Conservation (phyloP, 2,113 vertebrate species). For the Meles meles region DNA sequence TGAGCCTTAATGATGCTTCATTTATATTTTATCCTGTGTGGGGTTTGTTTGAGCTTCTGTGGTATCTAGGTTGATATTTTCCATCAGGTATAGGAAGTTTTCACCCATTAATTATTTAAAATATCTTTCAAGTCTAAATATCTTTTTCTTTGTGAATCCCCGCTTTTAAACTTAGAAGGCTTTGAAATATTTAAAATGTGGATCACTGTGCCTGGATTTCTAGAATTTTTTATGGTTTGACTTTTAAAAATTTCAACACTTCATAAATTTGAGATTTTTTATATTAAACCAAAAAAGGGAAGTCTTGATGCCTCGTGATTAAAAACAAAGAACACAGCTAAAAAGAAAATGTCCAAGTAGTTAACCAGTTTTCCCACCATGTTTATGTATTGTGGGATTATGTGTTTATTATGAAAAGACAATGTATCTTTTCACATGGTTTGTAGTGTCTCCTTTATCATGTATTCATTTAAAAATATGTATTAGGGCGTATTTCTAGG, state of each 20-base stretch:
- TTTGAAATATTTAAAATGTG: slow-evolving; percentile 25
- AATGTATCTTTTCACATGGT: not conserved
- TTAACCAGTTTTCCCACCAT: not conserved
- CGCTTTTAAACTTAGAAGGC: slow-evolving; percentile 9
- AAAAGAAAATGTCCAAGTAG: slow-evolving; percentile 22
- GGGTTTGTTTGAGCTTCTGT: slow-evolving; percentile 4
- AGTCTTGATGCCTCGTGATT: not conserved
- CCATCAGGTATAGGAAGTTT: not conserved
- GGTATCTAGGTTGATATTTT: slow-evolving; percentile 25
- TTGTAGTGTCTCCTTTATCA: not conserved
- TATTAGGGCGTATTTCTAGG: not conserved
- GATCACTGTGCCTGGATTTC: not conserved
- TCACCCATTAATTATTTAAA: slow-evolving; percentile 22
- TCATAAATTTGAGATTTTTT: slow-evolving; percentile 16
- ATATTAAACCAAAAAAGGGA: not conserved
- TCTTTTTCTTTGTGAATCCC: not conserved
- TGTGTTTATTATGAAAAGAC: not conserved
- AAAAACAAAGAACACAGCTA: not conserved
- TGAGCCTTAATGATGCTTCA: not conserved
- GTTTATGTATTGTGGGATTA: not conserved
- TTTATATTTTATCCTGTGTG: slow-evolving; percentile 6
- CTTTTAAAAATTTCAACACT: not conserved
- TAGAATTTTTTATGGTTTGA: not conserved
- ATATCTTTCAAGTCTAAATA: slow-evolving; percentile 16
- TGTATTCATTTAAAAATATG: not conserved